Evolutionary conservation across 92 coral and sea anemone genomes (phyloP), one percentile per base, ranked within the genome.

Genomic region (Bergia sp.): DNA sequence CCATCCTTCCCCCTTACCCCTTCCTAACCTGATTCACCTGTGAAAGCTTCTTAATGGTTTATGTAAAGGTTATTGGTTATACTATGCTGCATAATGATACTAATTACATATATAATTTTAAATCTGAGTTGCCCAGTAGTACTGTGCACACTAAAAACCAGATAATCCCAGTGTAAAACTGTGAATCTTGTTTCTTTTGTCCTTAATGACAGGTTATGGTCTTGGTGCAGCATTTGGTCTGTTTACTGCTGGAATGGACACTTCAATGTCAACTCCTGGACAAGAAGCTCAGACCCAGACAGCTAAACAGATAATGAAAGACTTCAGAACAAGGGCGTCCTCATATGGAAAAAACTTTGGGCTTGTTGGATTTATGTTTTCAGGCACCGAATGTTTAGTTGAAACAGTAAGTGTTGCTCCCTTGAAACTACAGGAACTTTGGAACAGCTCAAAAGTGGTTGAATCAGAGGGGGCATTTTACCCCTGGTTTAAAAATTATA

Each of bases 291-390:
- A 95, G 37, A 96, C 96, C 73, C 98, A 94, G 85, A 94, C 99
- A 43, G 99, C 99, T 1, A 94, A 93, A 57, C 98, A 98, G 76
- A 93, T 94, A 23, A 81, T 97, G 10, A 90, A 93, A 64, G 99
- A 97, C 88, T 95, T 97, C 95, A 94, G 91, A 72, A 82, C 95
- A 40, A 92, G 99, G 79, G 96, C 99, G 13, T 91, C 94, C 2
- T 97, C 99, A 9, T 97, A 97, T 94, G 99, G 99, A 73, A 97
- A 97, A 90, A 97, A 97, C 89, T 97, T 97, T 95, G 99, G 97
- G 36, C 93, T 97, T 50, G 98, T 97, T 82, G 99, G 99, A 41
- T 88, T 96, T 11, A 97, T 97, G 99, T 97, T 97, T 90, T 97
- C 99, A 38, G 99, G 99, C 61, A 97, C 99, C 7, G 99, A 97